These are phyloP conservation scores for Lepus timidus DNA, from an alignment of 2,113 vertebrate species.

Conservation along the genomic window DNA sequence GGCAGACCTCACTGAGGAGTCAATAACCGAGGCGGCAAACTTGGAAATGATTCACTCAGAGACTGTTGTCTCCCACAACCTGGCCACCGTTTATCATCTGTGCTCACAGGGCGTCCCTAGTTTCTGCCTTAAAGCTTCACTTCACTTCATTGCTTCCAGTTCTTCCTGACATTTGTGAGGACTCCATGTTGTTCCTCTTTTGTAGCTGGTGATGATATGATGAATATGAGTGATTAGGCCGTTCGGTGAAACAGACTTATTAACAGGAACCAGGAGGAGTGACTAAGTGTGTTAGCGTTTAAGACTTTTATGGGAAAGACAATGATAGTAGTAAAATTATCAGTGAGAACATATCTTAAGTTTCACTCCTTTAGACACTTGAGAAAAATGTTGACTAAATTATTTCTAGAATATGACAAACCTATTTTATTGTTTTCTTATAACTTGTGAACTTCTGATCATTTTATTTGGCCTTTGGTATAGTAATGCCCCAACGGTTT, in stretches of 20 bases:
- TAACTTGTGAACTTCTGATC: background rate
- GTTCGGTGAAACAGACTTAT: background rate
- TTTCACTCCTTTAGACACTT: background rate
- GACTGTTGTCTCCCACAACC: background rate
- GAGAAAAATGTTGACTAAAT: conserved; percentile 37
- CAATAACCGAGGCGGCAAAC: background rate
- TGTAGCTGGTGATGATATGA: background rate
- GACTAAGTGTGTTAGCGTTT: background rate
- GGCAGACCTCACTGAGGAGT: background rate
- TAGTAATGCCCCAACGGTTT: background rate
- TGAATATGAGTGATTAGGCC: background rate
- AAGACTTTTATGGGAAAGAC: conserved; percentile 39
- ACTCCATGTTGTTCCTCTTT: background rate
- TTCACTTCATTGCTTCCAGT: background rate
- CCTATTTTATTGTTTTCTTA: conserved; percentile 4
- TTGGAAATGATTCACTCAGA: background rate
- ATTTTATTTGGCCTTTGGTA: background rate
- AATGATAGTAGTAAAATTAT: background rate
- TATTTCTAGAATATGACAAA: background rate
- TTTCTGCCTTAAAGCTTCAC: background rate
- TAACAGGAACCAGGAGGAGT: background rate
- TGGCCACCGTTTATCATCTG: background rate
- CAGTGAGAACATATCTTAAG: background rate
- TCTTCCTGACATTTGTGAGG: background rate
- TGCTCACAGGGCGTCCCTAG: background rate